Evolutionary conservation across 2,888 invertebrate species (phyloP), one percentile per base, ranked within the genome.

Genomic region (Cotesia congregata): DNA sequence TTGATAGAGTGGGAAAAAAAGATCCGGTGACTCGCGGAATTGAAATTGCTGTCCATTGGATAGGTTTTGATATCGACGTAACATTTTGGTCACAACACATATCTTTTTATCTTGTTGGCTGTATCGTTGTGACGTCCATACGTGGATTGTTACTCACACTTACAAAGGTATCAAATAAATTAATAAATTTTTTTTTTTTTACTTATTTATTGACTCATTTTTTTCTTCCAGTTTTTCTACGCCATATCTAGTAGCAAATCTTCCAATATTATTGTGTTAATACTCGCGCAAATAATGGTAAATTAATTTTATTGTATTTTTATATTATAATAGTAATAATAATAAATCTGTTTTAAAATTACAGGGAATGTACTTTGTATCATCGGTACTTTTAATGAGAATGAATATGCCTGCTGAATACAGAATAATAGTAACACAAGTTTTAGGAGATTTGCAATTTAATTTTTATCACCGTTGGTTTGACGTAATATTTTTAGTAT

Each of bases 381-480:
- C 98, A 0, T 98, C 97, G 0, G 99, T 99, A 0, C 92, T 99
- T 0, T 90, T 99, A 62, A 97, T 99, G 94, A 91, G 99, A 41
- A 99, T 99, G 99, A 99, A 99, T 88, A 98, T 99, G 97, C 99
- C 99, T 0, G 93, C 96, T 0, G 98, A 99, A 89, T 99, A 99
- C 90, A 92, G 99, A 60, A 94, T 94, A 68, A 99, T 99, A 71
- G 95, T 96, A 79, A 95, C 95, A 0, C 93, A 95, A 91, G 99
- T 99, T 0, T 90, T 99, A 17, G 99, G 99, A 0, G 98, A 98
- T 87, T 91, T 99, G 79, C 98, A 99, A 90, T 99, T 99, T 86
- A 98, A 97, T 88, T 99, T 99, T 91, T 99, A 99, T 88, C 99
- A 99, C 89, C 93, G 99, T 78, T 99, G 99, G 99, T 99, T 99